Percentiles rank a stretch among this genome's conserved stretches.
Conservation (phyloP, 2,888 invertebrate species). For the Caenorhabditis sulstoni region DNA sequence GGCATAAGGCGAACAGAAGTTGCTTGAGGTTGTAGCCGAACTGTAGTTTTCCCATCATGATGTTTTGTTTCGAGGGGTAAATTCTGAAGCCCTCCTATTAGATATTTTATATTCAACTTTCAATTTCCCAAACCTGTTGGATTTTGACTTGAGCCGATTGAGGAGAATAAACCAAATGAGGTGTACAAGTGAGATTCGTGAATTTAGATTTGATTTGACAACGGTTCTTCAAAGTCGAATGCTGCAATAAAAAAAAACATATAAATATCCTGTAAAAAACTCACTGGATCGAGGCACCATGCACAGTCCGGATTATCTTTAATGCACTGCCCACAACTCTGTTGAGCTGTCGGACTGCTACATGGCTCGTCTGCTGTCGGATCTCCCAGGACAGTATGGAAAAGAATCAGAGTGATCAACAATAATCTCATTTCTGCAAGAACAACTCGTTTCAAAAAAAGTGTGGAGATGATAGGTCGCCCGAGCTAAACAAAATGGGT, state of each 20-base stretch:
- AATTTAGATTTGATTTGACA: slow-evolving; percentile 71
- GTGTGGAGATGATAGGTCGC: no score
- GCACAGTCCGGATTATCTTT: slow-evolving; percentile 74
- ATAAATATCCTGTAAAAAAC: neutral
- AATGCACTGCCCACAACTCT: slow-evolving; percentile 75
- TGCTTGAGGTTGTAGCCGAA: slow-evolving; percentile 78
- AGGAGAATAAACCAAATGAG: slow-evolving; percentile 75
- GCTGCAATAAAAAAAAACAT: slow-evolving; percentile 49
- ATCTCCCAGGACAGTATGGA: neutral
- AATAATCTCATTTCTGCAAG: slow-evolving; percentile 9
- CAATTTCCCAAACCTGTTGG: slow-evolving; percentile 58
- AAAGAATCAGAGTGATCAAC: neutral
- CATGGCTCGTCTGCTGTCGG: slow-evolving; percentile 26
- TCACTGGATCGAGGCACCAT: slow-evolving; percentile 77
- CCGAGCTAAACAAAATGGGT: neutral
- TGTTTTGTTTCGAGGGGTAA: slow-evolving; percentile 71
- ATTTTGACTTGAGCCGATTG: slow-evolving; percentile 69
- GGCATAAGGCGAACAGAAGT: slow-evolving; percentile 75
- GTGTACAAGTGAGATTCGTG: slow-evolving; percentile 66
- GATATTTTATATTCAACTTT: no score
- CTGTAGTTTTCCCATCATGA: slow-evolving; percentile 68
- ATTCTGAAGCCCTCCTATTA: slow-evolving; percentile 69
- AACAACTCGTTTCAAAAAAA: no score
- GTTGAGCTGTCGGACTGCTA: slow-evolving; percentile 51
- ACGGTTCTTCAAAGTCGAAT: slow-evolving; percentile 61